These are phyloP conservation scores for Dryobotodes eremita DNA, from an alignment of 2,888 invertebrate species.

Conservation along the genomic window DNA sequence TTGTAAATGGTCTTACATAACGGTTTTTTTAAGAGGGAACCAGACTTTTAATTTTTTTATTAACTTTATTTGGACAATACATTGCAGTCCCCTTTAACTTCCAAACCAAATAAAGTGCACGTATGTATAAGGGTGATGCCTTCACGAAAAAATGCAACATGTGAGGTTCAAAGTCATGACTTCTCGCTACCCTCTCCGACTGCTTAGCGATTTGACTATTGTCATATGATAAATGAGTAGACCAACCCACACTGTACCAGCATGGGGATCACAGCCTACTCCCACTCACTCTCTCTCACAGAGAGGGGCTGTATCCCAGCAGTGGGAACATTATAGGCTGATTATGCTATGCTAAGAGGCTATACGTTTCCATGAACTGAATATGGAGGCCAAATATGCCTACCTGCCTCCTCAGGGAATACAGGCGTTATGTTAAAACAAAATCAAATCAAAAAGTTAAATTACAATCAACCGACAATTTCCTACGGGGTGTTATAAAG, in stretches of 20 bases:
- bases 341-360: not conserved
- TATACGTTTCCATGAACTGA: not conserved
- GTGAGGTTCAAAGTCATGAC: not conserved
- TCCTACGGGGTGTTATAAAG: slow-evolving; percentile 14
- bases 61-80: not conserved
- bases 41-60: not conserved
- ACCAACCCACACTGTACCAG: not conserved
- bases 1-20: not conserved
- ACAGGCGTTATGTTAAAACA: slow-evolving; percentile 9
- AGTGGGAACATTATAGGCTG: too few species aligned
- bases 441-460: slow-evolving; percentile 41
- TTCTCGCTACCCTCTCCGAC: not conserved
- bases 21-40: not conserved
- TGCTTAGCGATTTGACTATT: not conserved
- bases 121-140: not conserved
- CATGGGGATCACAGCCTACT: not conserved
- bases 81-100: not conserved
- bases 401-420: not conserved
- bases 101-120: not conserved
- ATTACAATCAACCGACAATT: slow-evolving; percentile 29
- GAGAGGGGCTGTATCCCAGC: not conserved
- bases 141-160: not conserved
- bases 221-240: not conserved
- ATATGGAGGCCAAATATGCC: not conserved
- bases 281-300: too few species aligned